Conservation (phyloP, 2,797 vertebrate species). For the Danio aesculapii region DNA sequence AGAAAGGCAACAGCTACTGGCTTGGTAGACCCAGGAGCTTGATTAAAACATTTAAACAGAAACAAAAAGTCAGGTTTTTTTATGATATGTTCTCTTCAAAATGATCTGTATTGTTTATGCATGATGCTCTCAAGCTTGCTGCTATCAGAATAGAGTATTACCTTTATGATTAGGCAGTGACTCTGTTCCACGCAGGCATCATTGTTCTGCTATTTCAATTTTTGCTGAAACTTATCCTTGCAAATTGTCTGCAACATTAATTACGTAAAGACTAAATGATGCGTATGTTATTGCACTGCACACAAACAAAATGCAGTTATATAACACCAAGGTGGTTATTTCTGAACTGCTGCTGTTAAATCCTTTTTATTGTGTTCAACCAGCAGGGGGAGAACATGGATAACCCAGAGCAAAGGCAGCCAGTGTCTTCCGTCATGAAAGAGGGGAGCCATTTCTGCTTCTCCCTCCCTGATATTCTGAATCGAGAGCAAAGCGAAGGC, state of each 20-base stretch:
- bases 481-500: slow-evolving; percentile 49
- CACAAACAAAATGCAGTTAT: not conserved
- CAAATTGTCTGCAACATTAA: not conserved
- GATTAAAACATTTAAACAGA: no score
- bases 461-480: slow-evolving; percentile 43
- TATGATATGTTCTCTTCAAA: no score
- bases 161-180: not conserved
- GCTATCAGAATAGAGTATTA: not conserved
- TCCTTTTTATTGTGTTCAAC: slow-evolving; percentile 22
- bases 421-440: slow-evolving; percentile 16
- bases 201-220: not conserved
- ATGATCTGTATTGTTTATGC: not conserved
- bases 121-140: not conserved
- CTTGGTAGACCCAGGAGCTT: no score
- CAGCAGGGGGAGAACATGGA: slow-evolving; percentile 62
- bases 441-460: slow-evolving; percentile 53
- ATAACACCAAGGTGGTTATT: not conserved
- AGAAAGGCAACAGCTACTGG: no score
- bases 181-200: not conserved
- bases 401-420: slow-evolving; percentile 12
- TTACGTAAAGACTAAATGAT: not conserved
- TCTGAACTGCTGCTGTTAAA: not conserved
- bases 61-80: no score
- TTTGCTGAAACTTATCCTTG: not conserved
- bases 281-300: not conserved